These are phyloP conservation scores for Laterallus jamaicensis DNA, from an alignment of 2,113 vertebrate genomes.

Conservation along the genomic window DNA sequence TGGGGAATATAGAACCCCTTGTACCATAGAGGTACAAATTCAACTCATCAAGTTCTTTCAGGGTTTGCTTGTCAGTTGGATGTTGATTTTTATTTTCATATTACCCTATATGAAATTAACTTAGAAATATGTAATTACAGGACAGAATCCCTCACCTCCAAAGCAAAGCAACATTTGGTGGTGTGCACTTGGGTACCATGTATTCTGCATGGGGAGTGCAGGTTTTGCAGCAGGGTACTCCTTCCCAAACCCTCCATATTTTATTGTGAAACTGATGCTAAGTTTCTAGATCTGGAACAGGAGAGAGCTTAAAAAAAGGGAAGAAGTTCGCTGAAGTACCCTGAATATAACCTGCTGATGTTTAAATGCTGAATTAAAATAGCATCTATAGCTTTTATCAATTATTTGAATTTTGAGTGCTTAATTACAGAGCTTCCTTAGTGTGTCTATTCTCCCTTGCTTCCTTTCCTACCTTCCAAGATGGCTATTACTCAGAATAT, in stretches of 20 bases:
- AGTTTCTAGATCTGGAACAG: neutral
- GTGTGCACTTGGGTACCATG: neutral
- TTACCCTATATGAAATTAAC: neutral
- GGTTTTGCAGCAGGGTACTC: neutral
- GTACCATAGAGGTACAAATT: neutral
- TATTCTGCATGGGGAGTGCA: neutral
- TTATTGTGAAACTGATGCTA: neutral
- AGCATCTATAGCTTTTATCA: neutral
- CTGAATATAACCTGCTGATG: neutral
- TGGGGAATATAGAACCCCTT: rapidly evolving
- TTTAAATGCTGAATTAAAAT: neutral
- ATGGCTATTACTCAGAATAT: neutral
- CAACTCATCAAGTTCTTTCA: neutral
- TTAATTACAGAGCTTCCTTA: neutral
- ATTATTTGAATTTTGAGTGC: neutral
- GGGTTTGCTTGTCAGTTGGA: neutral
- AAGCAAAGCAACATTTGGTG: neutral
- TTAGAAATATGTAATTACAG: neutral
- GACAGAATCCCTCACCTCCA: neutral
- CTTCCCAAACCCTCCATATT: neutral
- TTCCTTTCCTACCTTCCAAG: neutral
- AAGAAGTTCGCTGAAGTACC: neutral
- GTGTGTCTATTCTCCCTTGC: neutral
- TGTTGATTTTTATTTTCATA: neutral
- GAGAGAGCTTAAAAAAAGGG: neutral